Evolutionary conservation across 2,888 invertebrate species (phyloP).

Genomic region (Baronia brevicornis): DNA sequence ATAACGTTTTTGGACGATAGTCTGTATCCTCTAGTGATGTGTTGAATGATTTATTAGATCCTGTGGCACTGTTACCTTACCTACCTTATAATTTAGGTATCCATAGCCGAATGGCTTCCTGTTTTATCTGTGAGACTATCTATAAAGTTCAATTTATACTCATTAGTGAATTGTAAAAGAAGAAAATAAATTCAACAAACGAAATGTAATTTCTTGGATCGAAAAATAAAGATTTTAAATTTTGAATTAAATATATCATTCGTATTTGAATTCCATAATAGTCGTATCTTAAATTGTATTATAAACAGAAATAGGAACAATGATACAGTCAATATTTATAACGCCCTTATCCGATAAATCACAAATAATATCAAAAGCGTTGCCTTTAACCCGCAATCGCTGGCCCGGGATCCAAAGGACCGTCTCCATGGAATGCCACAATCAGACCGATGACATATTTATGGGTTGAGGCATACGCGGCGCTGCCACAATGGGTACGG

Average conservation of each 20-base stretch:
- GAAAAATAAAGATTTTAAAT: too few species aligned
- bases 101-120: too few species aligned
- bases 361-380: constrained; percentile 7
- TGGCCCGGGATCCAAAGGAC: constrained; percentile 6
- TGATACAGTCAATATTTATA: constrained; percentile 6
- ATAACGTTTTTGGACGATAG: too few species aligned
- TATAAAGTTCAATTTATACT: too few species aligned
- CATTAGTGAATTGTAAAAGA: too few species aligned
- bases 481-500: constrained; percentile 15
- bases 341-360: constrained; percentile 10
- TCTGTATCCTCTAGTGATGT: too few species aligned
- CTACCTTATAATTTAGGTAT: too few species aligned
- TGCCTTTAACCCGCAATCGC: constrained; percentile 9
- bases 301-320: constrained; percentile 1
- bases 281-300: constrained; percentile 10
- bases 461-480: constrained; percentile 23
- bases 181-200: too few species aligned
- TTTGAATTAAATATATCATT: not conserved
- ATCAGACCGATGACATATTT: constrained; percentile 34
- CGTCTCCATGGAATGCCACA: constrained; percentile 21
- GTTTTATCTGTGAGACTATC: too few species aligned
- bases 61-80: too few species aligned
- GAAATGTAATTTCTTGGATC: too few species aligned
- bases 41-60: too few species aligned
- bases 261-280: constrained; percentile 4